These are phyloP conservation scores for Eristalis arbustorum DNA, from an alignment of 2,888 invertebrate genomes.

Conservation along the genomic window DNA sequence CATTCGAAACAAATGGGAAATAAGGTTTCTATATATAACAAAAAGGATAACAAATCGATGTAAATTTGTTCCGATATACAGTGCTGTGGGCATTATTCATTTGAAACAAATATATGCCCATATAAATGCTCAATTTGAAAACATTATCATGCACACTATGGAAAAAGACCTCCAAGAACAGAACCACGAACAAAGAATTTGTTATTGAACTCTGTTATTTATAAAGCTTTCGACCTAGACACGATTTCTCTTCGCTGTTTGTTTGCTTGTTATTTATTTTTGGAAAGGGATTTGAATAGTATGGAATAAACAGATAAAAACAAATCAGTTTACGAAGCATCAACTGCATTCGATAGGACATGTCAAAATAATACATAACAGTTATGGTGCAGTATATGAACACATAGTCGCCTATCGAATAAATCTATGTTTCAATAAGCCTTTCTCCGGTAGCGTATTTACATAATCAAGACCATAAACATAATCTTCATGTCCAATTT, in stretches of 20 bases:
- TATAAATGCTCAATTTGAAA: constrained; percentile 65
- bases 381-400: no score
- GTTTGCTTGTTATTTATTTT: constrained; percentile 24
- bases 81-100: constrained; percentile 57
- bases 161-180: constrained; percentile 33
- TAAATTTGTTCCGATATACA: constrained; percentile 40
- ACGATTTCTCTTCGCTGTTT: constrained; percentile 35
- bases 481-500: no score
- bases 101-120: constrained; percentile 61
- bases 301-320: constrained; percentile 61
- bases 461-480: no score
- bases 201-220: constrained; percentile 48
- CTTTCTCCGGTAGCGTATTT: no score
- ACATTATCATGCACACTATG: constrained; percentile 57
- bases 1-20: constrained; percentile 37
- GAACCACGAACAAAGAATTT: constrained; percentile 53
- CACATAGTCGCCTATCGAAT: no score
- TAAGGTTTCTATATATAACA: constrained; percentile 7
- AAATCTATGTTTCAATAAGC: no score
- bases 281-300: constrained; percentile 47
- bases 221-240: constrained; percentile 61
- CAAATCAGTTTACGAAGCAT: no score
- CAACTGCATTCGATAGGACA: no score
- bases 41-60: constrained; percentile 43
- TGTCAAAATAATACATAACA: no score